phyloP scores from a whole-genome alignment of 2,888 invertebrate genomes.

The Tortrix viridana region DNA sequence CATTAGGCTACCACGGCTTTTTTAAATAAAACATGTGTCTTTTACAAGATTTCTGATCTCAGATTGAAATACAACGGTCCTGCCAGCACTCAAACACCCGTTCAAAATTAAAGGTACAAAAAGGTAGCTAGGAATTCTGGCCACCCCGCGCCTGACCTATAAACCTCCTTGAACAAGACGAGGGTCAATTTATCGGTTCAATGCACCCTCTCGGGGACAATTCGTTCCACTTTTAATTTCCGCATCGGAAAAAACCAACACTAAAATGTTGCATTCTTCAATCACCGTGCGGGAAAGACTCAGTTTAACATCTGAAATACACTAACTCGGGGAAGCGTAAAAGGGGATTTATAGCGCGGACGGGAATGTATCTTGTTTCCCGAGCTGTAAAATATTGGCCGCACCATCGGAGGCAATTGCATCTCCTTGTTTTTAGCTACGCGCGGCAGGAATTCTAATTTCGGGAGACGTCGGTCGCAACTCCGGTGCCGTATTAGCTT shows the following conservation, averaged over 20 bases:
- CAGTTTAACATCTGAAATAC: constrained; percentile 10
- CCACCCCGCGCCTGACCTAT: constrained; percentile 31
- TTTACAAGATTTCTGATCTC: background rate
- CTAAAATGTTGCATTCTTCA: constrained; percentile 30
- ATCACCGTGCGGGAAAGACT: constrained; percentile 1
- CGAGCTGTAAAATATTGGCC: constrained; percentile 9
- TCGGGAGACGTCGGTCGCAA: constrained; percentile 11
- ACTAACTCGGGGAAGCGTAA: constrained; percentile 15
- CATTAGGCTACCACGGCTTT: too few species aligned
- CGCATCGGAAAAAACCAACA: constrained; percentile 33
- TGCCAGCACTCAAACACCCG: constrained; percentile 23
- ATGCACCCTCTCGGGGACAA: constrained; percentile 39
- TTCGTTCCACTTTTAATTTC: constrained; percentile 45
- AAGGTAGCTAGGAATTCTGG: constrained; percentile 37
- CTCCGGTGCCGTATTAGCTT: constrained; percentile 38
- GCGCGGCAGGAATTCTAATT: constrained; percentile 34
- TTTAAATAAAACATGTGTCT: too few species aligned
- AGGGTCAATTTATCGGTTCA: constrained; percentile 45
- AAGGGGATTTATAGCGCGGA: constrained; percentile 22
- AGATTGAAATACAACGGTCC: constrained; percentile 33
- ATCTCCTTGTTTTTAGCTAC: constrained; percentile 19
- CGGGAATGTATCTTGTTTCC: constrained; percentile 24
- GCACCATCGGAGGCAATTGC: constrained; percentile 8
- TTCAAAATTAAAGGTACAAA: constrained; percentile 37
- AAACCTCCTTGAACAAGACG: constrained; percentile 38